These are phyloP conservation scores for Anser cygnoides DNA, from an alignment of 2,113 vertebrate genomes.

Conservation along the genomic window DNA sequence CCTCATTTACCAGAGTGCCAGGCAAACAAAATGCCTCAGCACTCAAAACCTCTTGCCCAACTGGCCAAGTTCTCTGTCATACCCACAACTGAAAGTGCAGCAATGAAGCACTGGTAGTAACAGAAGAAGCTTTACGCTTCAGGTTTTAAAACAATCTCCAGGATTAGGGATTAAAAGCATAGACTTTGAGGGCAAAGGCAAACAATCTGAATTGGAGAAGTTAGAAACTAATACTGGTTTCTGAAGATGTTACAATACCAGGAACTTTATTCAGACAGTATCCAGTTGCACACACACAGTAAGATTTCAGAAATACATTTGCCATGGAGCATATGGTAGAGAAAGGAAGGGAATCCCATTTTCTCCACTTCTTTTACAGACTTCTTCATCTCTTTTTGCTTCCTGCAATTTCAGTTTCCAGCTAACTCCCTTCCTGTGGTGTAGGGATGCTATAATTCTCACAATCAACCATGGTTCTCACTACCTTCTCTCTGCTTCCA, in stretches of 20 bases:
- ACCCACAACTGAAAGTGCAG: accelerated
- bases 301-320: neutral
- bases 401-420: neutral
- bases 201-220: neutral
- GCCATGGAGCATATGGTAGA: accelerated
- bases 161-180: neutral
- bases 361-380: neutral
- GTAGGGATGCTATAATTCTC: neutral
- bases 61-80: neutral
- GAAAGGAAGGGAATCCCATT: neutral
- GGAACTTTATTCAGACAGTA: neutral
- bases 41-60: neutral
- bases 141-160: neutral
- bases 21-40: neutral
- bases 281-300: neutral
- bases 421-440: neutral
- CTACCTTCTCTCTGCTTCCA: neutral
- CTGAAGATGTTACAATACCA: neutral
- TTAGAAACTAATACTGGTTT: neutral
- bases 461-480: neutral
- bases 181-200: neutral
- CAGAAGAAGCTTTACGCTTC: neutral
- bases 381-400: neutral
- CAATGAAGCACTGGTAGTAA: neutral
- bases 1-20: neutral